Conservation (phyloP, 2,113 vertebrate genomes). For the Mastomys natalensis region DNA sequence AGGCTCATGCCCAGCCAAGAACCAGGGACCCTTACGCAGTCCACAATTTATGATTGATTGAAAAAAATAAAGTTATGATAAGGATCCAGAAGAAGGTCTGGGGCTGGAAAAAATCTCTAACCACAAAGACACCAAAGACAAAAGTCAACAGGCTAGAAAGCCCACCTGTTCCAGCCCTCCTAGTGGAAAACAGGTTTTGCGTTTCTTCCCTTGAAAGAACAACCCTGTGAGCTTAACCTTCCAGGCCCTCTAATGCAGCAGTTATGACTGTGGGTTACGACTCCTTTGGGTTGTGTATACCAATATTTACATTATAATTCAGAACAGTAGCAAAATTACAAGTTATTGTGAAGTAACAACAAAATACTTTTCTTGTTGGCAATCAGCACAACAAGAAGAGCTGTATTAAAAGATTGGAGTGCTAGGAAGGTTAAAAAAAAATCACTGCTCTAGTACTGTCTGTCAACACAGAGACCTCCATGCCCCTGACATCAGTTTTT, state of each 20-base stretch:
- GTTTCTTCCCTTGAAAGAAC: not conserved
- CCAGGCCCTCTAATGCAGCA: not conserved
- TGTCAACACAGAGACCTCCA: not conserved
- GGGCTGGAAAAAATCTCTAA: not conserved
- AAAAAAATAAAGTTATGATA: not conserved
- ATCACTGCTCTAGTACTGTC: not conserved
- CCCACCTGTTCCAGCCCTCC: not conserved
- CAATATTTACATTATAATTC: not conserved
- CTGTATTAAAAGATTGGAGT: not conserved
- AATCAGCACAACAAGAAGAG: not conserved
- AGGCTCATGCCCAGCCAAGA: no score
- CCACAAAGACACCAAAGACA: not conserved
- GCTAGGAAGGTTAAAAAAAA: not conserved
- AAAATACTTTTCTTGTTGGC: not conserved
- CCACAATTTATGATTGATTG: no score
- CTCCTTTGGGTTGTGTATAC: not conserved
- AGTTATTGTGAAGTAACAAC: not conserved
- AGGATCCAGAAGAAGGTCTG: not conserved
- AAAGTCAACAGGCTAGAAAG: not conserved
- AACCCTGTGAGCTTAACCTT: not conserved
- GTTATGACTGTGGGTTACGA: not conserved
- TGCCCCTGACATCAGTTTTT: not conserved
- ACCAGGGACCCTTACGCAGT: no score
- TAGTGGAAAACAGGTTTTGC: not conserved
- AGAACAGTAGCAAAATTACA: not conserved